phyloP scores from a whole-genome alignment of 2,113 vertebrate species.

The Chionis minor region DNA sequence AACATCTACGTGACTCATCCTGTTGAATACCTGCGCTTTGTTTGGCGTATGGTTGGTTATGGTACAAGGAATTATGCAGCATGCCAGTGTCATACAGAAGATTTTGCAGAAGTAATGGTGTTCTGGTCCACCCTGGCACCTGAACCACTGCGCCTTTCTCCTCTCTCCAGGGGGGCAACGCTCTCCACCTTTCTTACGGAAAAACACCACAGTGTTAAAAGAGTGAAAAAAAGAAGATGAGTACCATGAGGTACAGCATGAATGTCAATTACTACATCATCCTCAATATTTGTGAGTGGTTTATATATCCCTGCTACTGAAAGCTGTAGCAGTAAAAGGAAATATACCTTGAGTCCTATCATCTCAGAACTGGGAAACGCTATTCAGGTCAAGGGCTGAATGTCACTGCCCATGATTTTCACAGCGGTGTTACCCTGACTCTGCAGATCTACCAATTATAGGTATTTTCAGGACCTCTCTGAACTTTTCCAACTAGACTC shows the following conservation, averaged over 20 bases:
- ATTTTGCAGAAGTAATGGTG: neutral
- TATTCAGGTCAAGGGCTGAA: slow-evolving; percentile 36
- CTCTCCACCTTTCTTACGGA: neutral
- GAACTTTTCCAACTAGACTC: neutral
- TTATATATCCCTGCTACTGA: neutral
- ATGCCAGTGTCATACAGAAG: neutral
- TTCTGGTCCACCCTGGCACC: neutral
- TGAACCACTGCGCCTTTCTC: fast-evolving
- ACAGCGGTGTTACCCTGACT: neutral
- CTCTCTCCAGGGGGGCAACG: no score
- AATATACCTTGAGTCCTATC: neutral
- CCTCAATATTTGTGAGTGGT: neutral
- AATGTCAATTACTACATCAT: neutral
- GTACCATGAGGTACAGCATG: fast-evolving
- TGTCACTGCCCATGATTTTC: slow-evolving; percentile 44
- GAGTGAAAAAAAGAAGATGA: neutral
- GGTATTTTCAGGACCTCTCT: slow-evolving; percentile 8
- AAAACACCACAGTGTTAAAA: neutral
- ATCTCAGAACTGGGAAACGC: neutral
- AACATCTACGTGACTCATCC: neutral
- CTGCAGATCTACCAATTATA: slow-evolving; percentile 15
- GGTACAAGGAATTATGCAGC: neutral
- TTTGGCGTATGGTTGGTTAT: neutral
- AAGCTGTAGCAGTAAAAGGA: neutral
- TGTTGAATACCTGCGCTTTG: neutral